phyloP scores from a whole-genome alignment of 2,888 invertebrate genomes.

The Buathra laborator region DNA sequence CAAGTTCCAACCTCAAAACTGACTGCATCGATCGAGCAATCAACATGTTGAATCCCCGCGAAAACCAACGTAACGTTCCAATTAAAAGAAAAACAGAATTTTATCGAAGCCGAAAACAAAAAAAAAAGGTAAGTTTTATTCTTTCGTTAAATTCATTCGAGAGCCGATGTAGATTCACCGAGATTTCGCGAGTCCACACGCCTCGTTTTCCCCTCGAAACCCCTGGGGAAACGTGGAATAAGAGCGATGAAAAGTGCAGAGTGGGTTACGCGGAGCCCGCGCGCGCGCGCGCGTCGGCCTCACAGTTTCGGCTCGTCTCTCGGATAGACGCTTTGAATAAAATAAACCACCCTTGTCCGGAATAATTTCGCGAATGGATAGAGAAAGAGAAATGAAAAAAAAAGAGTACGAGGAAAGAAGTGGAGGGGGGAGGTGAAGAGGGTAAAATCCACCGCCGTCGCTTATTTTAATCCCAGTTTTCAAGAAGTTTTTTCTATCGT shows the following conservation, averaged over 20 bases:
- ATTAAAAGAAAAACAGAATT: neutral
- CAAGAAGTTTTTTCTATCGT: constrained; percentile 77
- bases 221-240: constrained; percentile 1
- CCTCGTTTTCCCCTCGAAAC: constrained; percentile 61
- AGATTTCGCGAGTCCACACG: constrained; percentile 55
- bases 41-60: neutral
- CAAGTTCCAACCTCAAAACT: too few species aligned
- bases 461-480: constrained; percentile 83
- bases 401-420: constrained; percentile 19
- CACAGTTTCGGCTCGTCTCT: constrained; percentile 42
- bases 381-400: constrained; percentile 44
- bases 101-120: neutral
- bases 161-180: constrained; percentile 33
- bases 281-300: neutral
- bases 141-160: constrained; percentile 41
- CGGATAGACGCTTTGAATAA: constrained; percentile 73
- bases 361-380: constrained; percentile 76
- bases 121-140: neutral
- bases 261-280: neutral
- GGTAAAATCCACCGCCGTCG: constrained; percentile 65
- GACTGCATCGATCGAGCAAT: too few species aligned
- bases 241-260: constrained; percentile 2
- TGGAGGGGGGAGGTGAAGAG: constrained; percentile 37
- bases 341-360: constrained; percentile 76
- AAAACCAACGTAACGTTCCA: neutral